Conservation (phyloP, 2,113 vertebrate genomes). For the Planiliza haematocheilus region DNA sequence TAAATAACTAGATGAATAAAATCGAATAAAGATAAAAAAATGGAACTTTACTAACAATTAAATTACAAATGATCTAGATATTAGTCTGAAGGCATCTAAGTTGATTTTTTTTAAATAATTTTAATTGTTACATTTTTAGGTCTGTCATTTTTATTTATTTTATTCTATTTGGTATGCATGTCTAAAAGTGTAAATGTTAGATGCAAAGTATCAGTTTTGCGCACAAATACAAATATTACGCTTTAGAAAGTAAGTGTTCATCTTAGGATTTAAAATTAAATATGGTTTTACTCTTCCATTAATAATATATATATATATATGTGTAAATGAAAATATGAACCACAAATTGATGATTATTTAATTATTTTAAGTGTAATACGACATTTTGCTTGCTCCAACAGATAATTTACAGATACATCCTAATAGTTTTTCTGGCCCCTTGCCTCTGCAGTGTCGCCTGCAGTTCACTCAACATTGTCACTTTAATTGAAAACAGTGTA, state of each 20-base stretch:
- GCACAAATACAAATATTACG: too few species aligned
- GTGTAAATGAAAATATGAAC: background rate
- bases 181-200: background rate
- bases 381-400: background rate
- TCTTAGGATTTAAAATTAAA: background rate
- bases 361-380: background rate
- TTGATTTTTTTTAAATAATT: too few species aligned
- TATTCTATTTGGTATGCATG: background rate
- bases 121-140: background rate
- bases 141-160: background rate
- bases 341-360: background rate
- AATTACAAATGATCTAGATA: background rate
- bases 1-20: background rate
- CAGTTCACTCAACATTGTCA: conserved; percentile 63
- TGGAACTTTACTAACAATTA: background rate
- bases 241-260: too few species aligned
- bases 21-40: background rate
- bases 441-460: conserved; percentile 47
- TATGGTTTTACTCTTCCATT: too few species aligned
- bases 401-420: background rate
- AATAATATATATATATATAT: too few species aligned
- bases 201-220: background rate
- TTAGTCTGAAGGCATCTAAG: too few species aligned
- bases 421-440: conserved; percentile 29
- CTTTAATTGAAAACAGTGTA: conserved; percentile 82